Base-by-base conservation (phyloP, 2,797 vertebrate genomes). In the Pogoniulus pusillus region DNA sequence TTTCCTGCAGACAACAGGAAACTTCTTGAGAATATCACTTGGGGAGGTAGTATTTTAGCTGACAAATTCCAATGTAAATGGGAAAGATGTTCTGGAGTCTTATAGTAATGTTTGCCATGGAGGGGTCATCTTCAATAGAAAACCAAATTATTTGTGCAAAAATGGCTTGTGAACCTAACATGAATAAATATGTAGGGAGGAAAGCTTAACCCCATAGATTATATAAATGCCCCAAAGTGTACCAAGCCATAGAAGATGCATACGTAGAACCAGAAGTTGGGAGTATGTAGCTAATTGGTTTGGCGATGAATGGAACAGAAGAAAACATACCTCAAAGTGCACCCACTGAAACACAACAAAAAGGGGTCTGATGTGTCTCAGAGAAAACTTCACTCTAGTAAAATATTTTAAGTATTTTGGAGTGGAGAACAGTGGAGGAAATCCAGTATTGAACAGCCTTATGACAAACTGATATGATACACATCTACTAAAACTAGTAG, bases 1-100 rank as follows among this genome's bases (percentile, higher is more conserved):
- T 66, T 82, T 95, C 64, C 74, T 94, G 51, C 53, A 63, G 54
- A 82, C 66, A 93, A 62, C 43, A 43, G 41, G 87, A 95, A 94
- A 87, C 23, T 93, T 43, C 39, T 68, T 80, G 16, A 45, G 55
- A 47, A 63, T 24, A 22, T 41, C 53, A 82, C 75, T 65, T 87
- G 47, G 43, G 64, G 90, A 73, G 47, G 51, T 73, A 78, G 2
- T 85, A 73, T 78, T 96, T 89, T 81, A 91, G 76, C 73, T 82
- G 45, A 64, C 74, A 72, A 76, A 68, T 92, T 75, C 82, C 83
- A 85, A 12, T 62, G 68, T 39, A 72, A 96, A 69, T 10, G 47
- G 63, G 26, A 91, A 89, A 41, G 55, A 16, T 17, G 29, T 69
- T 94, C 39, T 85, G 57, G 66, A 58, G 80, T 76, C 69, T 85